Conservation (phyloP, 23 tunicate species). For the Styela clava region DNA sequence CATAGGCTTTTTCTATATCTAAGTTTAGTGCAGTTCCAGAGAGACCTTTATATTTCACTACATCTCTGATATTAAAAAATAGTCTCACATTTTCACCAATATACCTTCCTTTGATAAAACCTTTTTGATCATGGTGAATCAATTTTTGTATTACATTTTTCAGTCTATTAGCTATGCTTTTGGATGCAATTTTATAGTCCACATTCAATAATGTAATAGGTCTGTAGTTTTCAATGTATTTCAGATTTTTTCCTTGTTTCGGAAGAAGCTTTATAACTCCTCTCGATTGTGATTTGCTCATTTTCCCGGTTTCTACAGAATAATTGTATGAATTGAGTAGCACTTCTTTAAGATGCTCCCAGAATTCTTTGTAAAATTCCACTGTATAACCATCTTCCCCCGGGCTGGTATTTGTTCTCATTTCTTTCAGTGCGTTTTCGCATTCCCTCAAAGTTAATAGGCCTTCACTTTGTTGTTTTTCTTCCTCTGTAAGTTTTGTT, state of each 20-base stretch:
- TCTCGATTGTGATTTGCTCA: not conserved
- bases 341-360: not conserved
- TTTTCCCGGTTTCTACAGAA: not conserved
- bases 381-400: no score
- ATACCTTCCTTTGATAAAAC: not conserved
- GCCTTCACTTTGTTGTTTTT: not conserved
- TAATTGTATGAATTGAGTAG: not conserved
- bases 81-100: not conserved
- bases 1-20: not conserved
- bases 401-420: no score
- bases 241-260: not conserved
- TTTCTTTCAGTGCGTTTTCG: no score
- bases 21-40: not conserved
- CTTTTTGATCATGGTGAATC: not conserved
- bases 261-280: not conserved
- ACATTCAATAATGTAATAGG: not conserved
- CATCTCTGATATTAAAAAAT: not conserved
- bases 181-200: not conserved
- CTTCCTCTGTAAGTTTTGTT: not conserved
- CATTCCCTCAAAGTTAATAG: not conserved
- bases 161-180: not conserved
- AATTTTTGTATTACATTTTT: not conserved
- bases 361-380: not conserved
- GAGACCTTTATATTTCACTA: not conserved
- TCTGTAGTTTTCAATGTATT: not conserved